Base-by-base conservation (phyloP, 1,140 invertebrate species). In the Sitodiplosis mosellana region DNA sequence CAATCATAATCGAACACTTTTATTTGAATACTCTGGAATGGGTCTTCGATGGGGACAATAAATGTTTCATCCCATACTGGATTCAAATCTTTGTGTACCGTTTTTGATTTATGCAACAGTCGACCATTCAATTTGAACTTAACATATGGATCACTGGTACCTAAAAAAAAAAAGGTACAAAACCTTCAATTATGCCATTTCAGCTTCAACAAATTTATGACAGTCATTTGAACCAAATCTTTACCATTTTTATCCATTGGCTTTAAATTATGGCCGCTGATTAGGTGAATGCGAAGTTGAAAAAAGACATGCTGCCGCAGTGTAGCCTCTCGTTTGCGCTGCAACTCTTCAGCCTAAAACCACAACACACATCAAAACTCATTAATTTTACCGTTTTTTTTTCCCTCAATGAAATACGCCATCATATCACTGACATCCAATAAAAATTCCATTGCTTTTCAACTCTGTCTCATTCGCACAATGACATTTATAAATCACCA, bases 1-100 rank as follows among this genome's bases (percentile, higher is more conserved):
- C 92, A 93, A 61, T 99, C 95, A 64, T 95, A 95, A 71, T 99
- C 94, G 64, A 89, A 98, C 15, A 96, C 87, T 76, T 93, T 92
- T 48, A 96, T 74, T 49, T 81, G 75, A 34, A 96, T 72, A 7
- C 85, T 80, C 58, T 82, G 76, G 59, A 89, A 89, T 2, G 90
- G 87, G 72, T 97, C 92, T 68, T 92, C 93, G 53, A 97, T 80
- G 36, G 89, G 86, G 48, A 97, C 74, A 19, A 86, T 88, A 66
- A 98, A 95, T 54, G 80, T 86, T 68, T 99, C 95, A 63, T 96
- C 83, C 93, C 94, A 99, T 46, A 82, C 69, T 27, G 95, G 91
- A 70, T 93, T 91, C 45, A 92, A 70, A 57, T 89, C 86, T 53
- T 87, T 73, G 62, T 85, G 81, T 53, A 95, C 84, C 47, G 85